Evolutionary conservation across 1,140 invertebrate species (phyloP).

Genomic region (Papilio helenus): DNA sequence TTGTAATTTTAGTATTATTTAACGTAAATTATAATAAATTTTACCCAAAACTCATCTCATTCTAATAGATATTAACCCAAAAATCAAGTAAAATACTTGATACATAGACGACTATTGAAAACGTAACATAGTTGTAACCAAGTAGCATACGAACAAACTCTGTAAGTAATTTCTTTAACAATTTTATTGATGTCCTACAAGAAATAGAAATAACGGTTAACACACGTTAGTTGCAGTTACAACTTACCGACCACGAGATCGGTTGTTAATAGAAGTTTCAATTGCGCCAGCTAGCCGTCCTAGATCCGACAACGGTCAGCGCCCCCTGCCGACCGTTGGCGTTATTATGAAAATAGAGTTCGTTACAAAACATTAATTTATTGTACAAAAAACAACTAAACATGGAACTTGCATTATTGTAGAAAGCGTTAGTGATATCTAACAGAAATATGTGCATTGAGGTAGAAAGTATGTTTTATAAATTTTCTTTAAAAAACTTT

Average conservation of each 20-base stretch:
- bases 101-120: neutral
- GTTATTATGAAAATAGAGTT: neutral
- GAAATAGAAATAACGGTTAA: slow-evolving; percentile 30
- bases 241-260: neutral
- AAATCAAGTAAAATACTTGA: neutral
- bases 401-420: neutral
- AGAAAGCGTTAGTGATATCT: neutral
- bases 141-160: neutral
- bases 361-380: neutral
- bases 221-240: slow-evolving; percentile 11
- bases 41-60: neutral
- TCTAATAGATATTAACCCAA: neutral
- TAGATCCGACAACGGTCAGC: neutral
- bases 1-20: too few species aligned
- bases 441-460: neutral
- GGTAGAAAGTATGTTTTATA: too few species aligned
- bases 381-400: neutral
- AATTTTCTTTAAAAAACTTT: too few species aligned
- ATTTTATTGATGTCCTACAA: neutral
- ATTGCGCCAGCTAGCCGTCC: neutral
- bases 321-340: neutral
- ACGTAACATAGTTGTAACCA: neutral
- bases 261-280: neutral
- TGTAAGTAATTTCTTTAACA: neutral
- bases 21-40: neutral